Evolutionary conservation across 2,113 vertebrate species (phyloP), one percentile per base, ranked within the genome.

Genomic region (Mixornis gularis): DNA sequence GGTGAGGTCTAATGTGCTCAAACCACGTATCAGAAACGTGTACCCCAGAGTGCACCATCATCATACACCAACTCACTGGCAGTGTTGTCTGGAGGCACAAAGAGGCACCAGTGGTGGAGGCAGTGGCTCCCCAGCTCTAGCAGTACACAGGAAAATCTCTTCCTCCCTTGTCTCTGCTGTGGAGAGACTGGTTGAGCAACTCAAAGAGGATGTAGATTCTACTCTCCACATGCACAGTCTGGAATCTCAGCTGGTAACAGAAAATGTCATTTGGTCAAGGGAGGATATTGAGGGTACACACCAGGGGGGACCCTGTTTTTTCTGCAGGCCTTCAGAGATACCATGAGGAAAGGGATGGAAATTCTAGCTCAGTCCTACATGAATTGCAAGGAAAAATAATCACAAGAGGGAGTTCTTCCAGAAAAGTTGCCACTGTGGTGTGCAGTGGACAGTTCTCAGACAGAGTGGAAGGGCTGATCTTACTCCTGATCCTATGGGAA

Each of bases 161-260:
- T 48, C 27, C 19, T 69, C 32, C 18, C 18, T 63, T 43, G 7
- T n/a, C 19, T 24, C 22, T 63, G 26, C 63, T 56, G 36, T 63
- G 36, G 56, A 56, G 32, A 56, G 63, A 27, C 19, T 5, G 16
- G 38, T 12, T 46, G 77, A 59, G 51, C 29, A 59, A 18, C 59
- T 71, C 24, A 25, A 25, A 71, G 38, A 34, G 7, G 17, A 18
- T 30, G 11, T 4, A 19, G 12, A 52, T 59, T 46, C 14, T 30
- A n/a, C 29, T 53, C n/a, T 24, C 4, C 38, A 34, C n/a, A 3
- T 8, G 12, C 40, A 40, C 0, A 0, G 38, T 16, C 51, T 1
- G 0, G 44, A 34, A 46, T 18, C n/a, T 90, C 58, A 64, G 29
- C n/a, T 71, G 20, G 5, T 46, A 52, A 34, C 27, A 65, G 24